Evolutionary conservation across 1,140 invertebrate genomes (phyloP), one percentile per base, ranked within the genome.

Genomic region (Drosophila subobscura): DNA sequence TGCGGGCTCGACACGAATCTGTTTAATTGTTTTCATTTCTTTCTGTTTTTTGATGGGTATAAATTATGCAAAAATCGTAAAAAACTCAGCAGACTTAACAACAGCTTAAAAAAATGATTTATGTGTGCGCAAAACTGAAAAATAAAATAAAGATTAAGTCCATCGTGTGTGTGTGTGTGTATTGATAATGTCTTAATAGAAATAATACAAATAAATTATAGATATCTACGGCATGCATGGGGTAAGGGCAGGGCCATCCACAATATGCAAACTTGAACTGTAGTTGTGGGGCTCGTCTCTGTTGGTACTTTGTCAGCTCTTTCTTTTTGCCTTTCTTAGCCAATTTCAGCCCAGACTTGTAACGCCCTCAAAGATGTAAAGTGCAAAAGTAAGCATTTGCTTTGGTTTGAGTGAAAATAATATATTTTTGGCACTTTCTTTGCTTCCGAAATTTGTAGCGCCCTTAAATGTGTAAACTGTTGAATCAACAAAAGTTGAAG

Each of bases 141-240:
- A 56, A 53, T 41, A 46, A 7, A n/a, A 49, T 37, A 45, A 58
- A 51, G 20, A 51, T 61, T 58, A 40, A 44, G 23, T 65, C 25
- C 55, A 40, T 71, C 45, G 47, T 78, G 51, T 81, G 61, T 71
- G 52, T 64, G 59, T 55, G 60, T 77, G 63, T 80, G 55, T 81
- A 58, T 73, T 75, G 75, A 85, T 77, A 81, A 88, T 78, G 77
- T 86, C 83, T 86, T 75, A 81, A 86, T 86, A 86, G 70, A 71
- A 80, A 65, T 49, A 52, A 25, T 16, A 16, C 14, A 42, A 52
- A 46, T 20, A 47, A 47, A 56, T 37, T 37, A 37, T 10, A 37
- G 8, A 37, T 12, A 37, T 37, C 33, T 4, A 37, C 8, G 1
- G 33, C 4, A 37, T 37, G 10, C 10, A 4, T 7, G 7, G 5